These are phyloP conservation scores for Andrena fulva DNA, from an alignment of 2,888 invertebrate genomes.

Conservation along the genomic window DNA sequence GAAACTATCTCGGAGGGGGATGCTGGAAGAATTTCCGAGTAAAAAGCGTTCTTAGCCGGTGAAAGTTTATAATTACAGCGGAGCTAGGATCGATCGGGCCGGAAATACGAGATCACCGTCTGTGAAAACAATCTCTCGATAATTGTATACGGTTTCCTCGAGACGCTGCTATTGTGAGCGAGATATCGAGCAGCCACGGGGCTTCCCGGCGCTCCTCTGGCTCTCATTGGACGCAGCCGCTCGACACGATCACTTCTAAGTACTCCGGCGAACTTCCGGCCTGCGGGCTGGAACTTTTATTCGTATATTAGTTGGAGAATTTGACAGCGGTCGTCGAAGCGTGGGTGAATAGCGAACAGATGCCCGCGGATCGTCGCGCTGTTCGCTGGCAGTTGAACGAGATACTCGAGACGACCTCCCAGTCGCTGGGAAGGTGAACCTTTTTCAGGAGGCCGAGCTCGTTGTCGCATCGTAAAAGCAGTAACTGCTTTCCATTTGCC, in stretches of 20 bases:
- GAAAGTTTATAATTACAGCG: conserved; percentile 62
- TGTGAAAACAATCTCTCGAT: conserved; percentile 64
- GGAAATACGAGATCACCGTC: conserved; percentile 44
- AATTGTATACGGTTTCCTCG: conserved; percentile 68
- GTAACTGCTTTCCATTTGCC: background rate
- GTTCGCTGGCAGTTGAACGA: background rate
- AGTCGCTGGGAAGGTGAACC: background rate
- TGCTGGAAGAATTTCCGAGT: conserved; percentile 6
- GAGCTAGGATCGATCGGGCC: conserved; percentile 39
- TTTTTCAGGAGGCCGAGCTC: background rate
- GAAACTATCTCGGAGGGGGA: background rate
- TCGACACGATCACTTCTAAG: conserved; percentile 71
- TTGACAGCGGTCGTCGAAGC: conserved; percentile 19
- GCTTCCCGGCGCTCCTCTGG: conserved; percentile 57
- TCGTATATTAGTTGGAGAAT: conserved; percentile 5
- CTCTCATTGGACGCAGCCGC: conserved; percentile 29
- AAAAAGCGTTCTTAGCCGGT: conserved; percentile 3
- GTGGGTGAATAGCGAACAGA: background rate
- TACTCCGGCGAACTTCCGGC: conserved; percentile 75
- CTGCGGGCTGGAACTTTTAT: conserved; percentile 68
- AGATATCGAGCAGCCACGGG: conserved; percentile 51
- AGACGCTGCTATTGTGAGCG: conserved; percentile 34
- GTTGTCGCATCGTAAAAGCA: background rate
- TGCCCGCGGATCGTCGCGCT: background rate
- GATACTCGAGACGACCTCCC: background rate